These are phyloP conservation scores for Phataginus tricuspis DNA, from an alignment of 2,797 vertebrate species.

Conservation along the genomic window DNA sequence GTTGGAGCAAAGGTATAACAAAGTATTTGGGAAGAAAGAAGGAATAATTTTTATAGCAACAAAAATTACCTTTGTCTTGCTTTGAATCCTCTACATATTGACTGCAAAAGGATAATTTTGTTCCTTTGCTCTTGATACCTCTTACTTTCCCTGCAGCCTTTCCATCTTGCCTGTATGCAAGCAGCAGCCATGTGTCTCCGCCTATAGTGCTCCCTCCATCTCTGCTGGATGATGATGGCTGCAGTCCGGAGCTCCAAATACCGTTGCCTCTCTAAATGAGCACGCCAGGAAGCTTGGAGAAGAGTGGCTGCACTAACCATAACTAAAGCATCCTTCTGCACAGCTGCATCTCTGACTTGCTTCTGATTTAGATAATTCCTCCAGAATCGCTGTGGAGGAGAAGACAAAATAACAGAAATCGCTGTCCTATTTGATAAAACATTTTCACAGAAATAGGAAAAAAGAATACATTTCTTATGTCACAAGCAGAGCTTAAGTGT, in stretches of 20 bases:
- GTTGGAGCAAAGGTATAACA: slow-evolving; percentile 11
- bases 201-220: slow-evolving; percentile 87
- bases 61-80: slow-evolving; percentile 90
- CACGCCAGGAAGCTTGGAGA: slow-evolving; percentile 94
- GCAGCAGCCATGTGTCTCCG: slow-evolving; percentile 87
- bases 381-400: slow-evolving; percentile 92
- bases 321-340: slow-evolving; percentile 74
- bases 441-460: slow-evolving; percentile 30
- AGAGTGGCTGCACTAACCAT: slow-evolving; percentile 88
- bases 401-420: slow-evolving; percentile 46
- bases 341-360: slow-evolving; percentile 72
- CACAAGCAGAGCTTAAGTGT: neutral
- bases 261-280: slow-evolving; percentile 87
- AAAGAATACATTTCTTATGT: neutral
- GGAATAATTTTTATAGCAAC: slow-evolving; percentile 1
- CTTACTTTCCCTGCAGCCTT: slow-evolving; percentile 86
- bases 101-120: slow-evolving; percentile 89
- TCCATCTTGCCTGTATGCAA: slow-evolving; percentile 93
- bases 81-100: slow-evolving; percentile 89
- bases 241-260: slow-evolving; percentile 90
- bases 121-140: slow-evolving; percentile 84
- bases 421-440: rapidly evolving
- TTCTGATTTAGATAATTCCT: slow-evolving; percentile 84
- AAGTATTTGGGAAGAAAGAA: neutral
- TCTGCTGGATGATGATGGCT: slow-evolving; percentile 91